Evolutionary conservation across 2,113 vertebrate species (phyloP), one percentile per base, ranked within the genome.

Genomic region (Reinhardtius hippoglossoides): DNA sequence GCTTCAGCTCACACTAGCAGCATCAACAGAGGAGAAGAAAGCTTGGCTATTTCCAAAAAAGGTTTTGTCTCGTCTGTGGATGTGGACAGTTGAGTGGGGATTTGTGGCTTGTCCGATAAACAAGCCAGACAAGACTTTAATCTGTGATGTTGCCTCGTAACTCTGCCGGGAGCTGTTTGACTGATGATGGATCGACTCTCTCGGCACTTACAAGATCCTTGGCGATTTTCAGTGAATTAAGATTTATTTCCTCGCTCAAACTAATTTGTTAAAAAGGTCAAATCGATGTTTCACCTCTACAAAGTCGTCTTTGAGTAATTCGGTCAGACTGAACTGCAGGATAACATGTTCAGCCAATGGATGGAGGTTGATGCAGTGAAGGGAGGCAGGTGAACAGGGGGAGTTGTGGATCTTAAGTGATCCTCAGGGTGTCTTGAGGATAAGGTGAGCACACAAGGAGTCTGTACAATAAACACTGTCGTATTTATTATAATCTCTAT

Each of bases 71-170:
- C 44, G 40, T 58, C n/a, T 76, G 46, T 40, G 54, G 56, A 67
- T 42, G 40, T 13, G 40, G 40, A 42, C 40, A 35, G 73, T 66
- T 57, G 61, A 83, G 63, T 46, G 3, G 15, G 71, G 76, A 81
- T 84, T 80, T 84, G 68, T 78, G 44, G 18, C 71, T 81, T 13
- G 0, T 65, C 67, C 35, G 21, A 71, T 63, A 65, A 88, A 84
- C 74, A 84, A 85, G 76, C 50, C 67, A 14, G 46, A 78, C 85
- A 61, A 85, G 74, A 50, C 83, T 79, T 74, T 81, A 81, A 86
- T 84, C 78, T 65, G 74, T 27, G 27, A 31, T 54, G 62, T 65
- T 81, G 71, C 72, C 83, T 81, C 3, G 55, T 88, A 86, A 81
- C 48, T 81, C 83, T 75, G 69, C 72, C 64, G 50, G n/a, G 62